These are phyloP conservation scores for Passerina amoena DNA, from an alignment of 2,113 vertebrate genomes.

Conservation along the genomic window DNA sequence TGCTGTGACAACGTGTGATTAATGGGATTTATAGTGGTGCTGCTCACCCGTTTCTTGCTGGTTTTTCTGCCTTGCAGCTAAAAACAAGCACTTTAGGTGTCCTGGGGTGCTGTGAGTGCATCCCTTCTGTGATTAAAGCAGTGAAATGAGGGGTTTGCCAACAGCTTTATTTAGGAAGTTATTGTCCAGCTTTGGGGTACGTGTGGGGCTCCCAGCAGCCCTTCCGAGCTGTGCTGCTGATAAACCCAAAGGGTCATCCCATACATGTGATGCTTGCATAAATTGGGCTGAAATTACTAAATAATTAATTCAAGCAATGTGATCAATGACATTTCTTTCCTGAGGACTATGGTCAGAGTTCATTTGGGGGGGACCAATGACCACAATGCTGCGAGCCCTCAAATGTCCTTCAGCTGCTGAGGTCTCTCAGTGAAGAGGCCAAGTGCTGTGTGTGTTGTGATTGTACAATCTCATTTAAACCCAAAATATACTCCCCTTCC, in stretches of 20 bases:
- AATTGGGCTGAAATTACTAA: background rate
- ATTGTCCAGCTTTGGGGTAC: rapidly evolving
- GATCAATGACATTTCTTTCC: background rate
- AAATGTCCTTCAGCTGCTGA: rapidly evolving
- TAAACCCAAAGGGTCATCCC: background rate
- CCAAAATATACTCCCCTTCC: background rate
- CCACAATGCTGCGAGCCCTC: background rate
- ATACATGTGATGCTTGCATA: rapidly evolving
- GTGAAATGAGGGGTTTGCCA: background rate
- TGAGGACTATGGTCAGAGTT: background rate
- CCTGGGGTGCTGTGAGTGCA: rapidly evolving
- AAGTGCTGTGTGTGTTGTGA: rapidly evolving
- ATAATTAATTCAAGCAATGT: background rate
- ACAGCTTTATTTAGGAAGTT: background rate
- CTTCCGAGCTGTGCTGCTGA: rapidly evolving
- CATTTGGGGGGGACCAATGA: rapidly evolving
- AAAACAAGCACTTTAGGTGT: rapidly evolving
- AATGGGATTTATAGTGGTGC: background rate
- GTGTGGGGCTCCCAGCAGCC: rapidly evolving
- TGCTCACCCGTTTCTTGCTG: background rate
- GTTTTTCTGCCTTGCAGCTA: background rate
- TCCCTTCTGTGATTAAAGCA: background rate
- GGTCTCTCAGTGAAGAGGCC: background rate
- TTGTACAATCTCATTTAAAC: background rate
- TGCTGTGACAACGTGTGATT: background rate